A percentile compares a stretch with the other conserved stretches of the same genome.
Conservation (phyloP, 1,140 invertebrate genomes). For the Triops cancriformis region DNA sequence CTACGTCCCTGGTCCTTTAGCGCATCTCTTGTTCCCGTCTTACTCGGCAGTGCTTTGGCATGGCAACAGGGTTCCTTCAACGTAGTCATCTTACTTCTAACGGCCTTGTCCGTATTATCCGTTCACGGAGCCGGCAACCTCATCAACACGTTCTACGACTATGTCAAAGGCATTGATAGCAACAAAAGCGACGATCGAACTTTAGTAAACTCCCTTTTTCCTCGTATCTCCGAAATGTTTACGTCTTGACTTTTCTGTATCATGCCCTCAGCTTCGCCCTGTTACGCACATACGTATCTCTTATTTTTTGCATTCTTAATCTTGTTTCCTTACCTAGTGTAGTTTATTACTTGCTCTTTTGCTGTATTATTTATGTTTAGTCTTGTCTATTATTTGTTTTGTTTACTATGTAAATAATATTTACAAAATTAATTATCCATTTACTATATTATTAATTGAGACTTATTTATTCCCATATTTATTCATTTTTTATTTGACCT, state of each 20-base stretch:
- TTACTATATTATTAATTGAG: too few species aligned
- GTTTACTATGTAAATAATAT: too few species aligned
- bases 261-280: too few species aligned
- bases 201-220: slow-evolving; percentile 56
- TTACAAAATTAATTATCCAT: too few species aligned
- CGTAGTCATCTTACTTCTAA: slow-evolving; percentile 65
- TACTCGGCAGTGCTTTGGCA: slow-evolving; percentile 74
- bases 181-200: slow-evolving; percentile 84
- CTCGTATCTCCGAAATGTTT: background rate
- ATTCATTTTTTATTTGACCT: background rate
- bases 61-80: slow-evolving; percentile 70
- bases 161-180: slow-evolving; percentile 84
- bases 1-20: slow-evolving; percentile 86
- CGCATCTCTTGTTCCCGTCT: slow-evolving; percentile 78
- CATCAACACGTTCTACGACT: slow-evolving; percentile 95
- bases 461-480: too few species aligned
- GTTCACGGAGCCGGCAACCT: slow-evolving; percentile 93
- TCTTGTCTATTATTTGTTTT: too few species aligned
- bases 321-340: too few species aligned
- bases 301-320: too few species aligned
- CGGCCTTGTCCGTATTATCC: slow-evolving; percentile 72
- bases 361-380: too few species aligned
- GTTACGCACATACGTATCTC: too few species aligned
- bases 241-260: too few species aligned
- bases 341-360: too few species aligned